Percentiles rank a stretch among this genome's conserved stretches.
Evolutionary conservation across 2,888 invertebrate genomes (phyloP).

Genomic region (Caenorhabditis japonica): DNA sequence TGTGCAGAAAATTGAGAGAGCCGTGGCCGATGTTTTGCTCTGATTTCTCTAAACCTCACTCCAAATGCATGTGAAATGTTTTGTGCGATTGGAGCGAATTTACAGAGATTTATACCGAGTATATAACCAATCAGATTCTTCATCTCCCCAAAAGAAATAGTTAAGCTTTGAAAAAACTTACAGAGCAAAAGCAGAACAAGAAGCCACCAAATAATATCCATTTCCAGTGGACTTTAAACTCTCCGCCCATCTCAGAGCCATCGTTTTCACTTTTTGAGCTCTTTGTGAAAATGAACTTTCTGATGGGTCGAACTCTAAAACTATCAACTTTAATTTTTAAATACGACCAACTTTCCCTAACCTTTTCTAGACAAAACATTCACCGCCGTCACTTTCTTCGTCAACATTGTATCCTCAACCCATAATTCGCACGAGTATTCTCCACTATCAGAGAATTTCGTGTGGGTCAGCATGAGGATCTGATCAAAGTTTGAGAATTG

Average conservation of each 20-base stretch:
- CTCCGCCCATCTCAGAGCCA: slow-evolving; percentile 36
- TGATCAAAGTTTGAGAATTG: slow-evolving; percentile 21
- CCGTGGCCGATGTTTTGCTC: too few relatives aligned
- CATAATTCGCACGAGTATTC: slow-evolving; percentile 63
- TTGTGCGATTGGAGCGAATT: too few relatives aligned
- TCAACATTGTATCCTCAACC: slow-evolving; percentile 55
- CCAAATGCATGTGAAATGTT: too few relatives aligned
- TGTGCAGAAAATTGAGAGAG: too few relatives aligned
- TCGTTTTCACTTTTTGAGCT: slow-evolving; percentile 14
- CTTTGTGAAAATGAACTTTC: slow-evolving; percentile 11
- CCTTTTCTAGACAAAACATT: slow-evolving; percentile 32
- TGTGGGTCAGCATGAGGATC: slow-evolving; percentile 26
- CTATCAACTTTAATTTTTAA: background rate
- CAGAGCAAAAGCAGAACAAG: slow-evolving; percentile 29
- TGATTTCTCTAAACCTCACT: too few relatives aligned
- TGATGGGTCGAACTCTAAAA: slow-evolving; percentile 20
- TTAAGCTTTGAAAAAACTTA: background rate
- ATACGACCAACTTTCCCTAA: background rate
- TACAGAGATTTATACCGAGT: too few relatives aligned
- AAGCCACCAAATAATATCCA: slow-evolving; percentile 29
- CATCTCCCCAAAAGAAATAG: too few relatives aligned
- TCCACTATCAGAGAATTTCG: slow-evolving; percentile 56
- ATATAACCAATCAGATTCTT: too few relatives aligned
- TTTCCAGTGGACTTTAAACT: slow-evolving; percentile 26
- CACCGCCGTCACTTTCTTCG: slow-evolving; percentile 38